Evolutionary conservation across 2,888 invertebrate species (phyloP).

Genomic region (Anthrax anthrax): DNA sequence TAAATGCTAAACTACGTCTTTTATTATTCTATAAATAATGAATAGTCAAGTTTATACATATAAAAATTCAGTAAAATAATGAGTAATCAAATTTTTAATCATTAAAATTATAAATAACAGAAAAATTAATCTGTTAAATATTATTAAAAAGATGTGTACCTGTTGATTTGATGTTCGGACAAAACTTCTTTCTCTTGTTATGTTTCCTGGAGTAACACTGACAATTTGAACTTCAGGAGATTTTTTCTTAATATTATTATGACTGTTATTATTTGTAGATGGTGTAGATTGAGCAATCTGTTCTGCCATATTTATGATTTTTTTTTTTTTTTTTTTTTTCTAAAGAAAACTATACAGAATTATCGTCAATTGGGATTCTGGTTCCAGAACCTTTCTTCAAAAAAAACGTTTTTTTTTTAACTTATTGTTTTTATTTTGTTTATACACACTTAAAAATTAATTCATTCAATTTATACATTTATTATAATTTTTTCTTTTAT

Average conservation of each 20-base stretch:
- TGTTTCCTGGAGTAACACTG: slow-evolving; percentile 31
- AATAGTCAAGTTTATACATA: too few relatives aligned
- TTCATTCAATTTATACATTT: slow-evolving; percentile 1
- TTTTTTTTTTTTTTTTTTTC: slow-evolving; percentile 1
- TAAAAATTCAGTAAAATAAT: too few relatives aligned
- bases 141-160: slow-evolving; percentile 18
- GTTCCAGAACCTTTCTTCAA: too few relatives aligned
- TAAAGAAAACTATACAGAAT: background rate
- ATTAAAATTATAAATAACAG: too few relatives aligned
- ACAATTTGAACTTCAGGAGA: slow-evolving; percentile 30
- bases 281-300: slow-evolving; percentile 26
- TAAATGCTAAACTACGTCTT: slow-evolving; percentile 58
- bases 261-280: slow-evolving; percentile 28
- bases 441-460: too few relatives aligned
- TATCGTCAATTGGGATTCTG: too few relatives aligned
- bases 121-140: too few relatives aligned
- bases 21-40: slow-evolving; percentile 42
- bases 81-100: background rate
- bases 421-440: slow-evolving; percentile 1
- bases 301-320: slow-evolving; percentile 25
- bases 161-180: slow-evolving; percentile 43
- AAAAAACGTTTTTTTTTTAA: slow-evolving; percentile 1
- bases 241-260: slow-evolving; percentile 26
- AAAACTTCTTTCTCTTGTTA: slow-evolving; percentile 57
- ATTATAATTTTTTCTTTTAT: slow-evolving; percentile 3